Evolutionary conservation across 1,140 invertebrate species (phyloP).

Genomic region (Manduca sexta): DNA sequence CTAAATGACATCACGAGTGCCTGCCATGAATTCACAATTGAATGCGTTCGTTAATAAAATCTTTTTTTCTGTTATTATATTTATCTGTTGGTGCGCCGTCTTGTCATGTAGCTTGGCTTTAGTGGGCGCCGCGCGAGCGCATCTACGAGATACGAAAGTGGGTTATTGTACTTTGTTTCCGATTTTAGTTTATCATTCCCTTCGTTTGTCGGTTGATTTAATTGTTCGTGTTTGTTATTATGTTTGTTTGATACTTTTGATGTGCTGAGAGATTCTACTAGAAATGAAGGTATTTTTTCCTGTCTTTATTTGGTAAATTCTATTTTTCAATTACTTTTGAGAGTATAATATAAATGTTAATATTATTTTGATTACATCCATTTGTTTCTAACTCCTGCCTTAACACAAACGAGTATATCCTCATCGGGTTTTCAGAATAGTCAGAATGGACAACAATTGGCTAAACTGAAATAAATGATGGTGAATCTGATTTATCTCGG

Average conservation of each 20-base stretch:
- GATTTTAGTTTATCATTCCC: conserved; percentile 25
- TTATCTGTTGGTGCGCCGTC: conserved; percentile 23
- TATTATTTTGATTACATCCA: no score
- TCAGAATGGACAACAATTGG: neutral
- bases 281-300: no score
- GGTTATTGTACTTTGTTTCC: conserved; percentile 35
- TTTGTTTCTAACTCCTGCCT: no score
- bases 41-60: conserved; percentile 43
- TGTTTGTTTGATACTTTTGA: no score
- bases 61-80: conserved; percentile 25
- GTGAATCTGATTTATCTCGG: conserved; percentile 24
- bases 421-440: no score
- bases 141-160: conserved; percentile 28
- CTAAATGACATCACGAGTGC: conserved; percentile 35
- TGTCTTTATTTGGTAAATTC: no score
- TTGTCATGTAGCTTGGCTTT: conserved; percentile 33
- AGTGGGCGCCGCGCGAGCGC: conserved; percentile 9
- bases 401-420: no score
- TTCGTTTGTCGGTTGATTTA: neutral
- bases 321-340: no score
- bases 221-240: neutral
- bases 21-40: conserved; percentile 37
- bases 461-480: conserved; percentile 21
- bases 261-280: no score
- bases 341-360: no score